Conservation (phyloP, 2,113 vertebrate species). For the Euleptes europaea region DNA sequence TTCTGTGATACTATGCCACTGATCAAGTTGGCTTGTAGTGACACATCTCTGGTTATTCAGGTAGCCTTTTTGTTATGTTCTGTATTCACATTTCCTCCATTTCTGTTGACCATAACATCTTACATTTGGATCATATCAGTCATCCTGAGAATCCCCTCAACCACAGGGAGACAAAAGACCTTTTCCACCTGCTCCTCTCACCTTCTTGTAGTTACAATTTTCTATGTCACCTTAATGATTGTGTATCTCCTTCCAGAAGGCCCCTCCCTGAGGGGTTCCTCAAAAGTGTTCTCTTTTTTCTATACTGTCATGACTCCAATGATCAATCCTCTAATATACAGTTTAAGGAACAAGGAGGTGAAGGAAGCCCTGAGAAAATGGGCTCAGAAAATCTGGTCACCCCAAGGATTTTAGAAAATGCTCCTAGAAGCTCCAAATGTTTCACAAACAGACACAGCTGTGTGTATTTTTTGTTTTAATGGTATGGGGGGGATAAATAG, state of each 20-base stretch:
- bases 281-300: slow-evolving; percentile 31
- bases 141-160: slow-evolving; percentile 4
- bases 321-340: slow-evolving; percentile 50
- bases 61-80: slow-evolving; percentile 24
- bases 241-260: slow-evolving; percentile 12
- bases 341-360: slow-evolving; percentile 46
- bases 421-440: background rate
- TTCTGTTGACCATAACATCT: slow-evolving; percentile 8
- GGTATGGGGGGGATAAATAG: background rate
- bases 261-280: background rate
- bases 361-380: background rate
- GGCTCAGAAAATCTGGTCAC: background rate
- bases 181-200: slow-evolving; percentile 27
- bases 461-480: background rate
- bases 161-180: background rate
- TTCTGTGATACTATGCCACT: slow-evolving; percentile 47
- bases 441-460: background rate
- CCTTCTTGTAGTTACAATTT: slow-evolving; percentile 17
- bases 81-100: slow-evolving; percentile 24
- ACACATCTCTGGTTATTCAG: slow-evolving; percentile 16
- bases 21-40: slow-evolving; percentile 27
- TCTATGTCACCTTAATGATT: slow-evolving; percentile 15
- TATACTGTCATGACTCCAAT: slow-evolving; percentile 42
- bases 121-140: slow-evolving; percentile 13
- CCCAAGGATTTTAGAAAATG: background rate